Evolutionary conservation across 2,113 vertebrate species (phyloP).

Genomic region (Xiphophorus maculatus): DNA sequence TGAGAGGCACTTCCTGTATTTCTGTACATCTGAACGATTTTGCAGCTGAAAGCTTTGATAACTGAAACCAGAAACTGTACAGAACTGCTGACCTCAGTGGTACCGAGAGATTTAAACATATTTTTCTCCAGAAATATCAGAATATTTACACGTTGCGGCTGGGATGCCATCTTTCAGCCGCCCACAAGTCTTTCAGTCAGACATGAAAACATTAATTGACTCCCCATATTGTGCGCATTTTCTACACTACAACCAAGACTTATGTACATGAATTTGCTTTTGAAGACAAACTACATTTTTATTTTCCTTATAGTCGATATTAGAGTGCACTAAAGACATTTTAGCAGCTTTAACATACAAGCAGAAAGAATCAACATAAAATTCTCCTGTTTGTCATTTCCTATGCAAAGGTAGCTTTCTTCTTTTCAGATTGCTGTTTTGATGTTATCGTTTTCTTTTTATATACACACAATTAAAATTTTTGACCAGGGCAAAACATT

Average conservation of each 20-base stretch:
- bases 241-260: slow-evolving; percentile 15
- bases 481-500: slow-evolving; percentile 48
- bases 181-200: slow-evolving; percentile 5
- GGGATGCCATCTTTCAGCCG: slow-evolving; percentile 1
- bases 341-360: slow-evolving; percentile 39
- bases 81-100: neutral
- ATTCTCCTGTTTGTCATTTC: slow-evolving; percentile 23
- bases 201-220: neutral
- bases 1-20: neutral
- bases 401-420: slow-evolving; percentile 61
- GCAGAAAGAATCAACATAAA: slow-evolving; percentile 42
- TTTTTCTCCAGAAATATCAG: neutral
- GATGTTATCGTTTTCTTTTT: slow-evolving; percentile 10
- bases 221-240: slow-evolving; percentile 5
- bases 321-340: slow-evolving; percentile 30
- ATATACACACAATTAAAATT: slow-evolving; percentile 21
- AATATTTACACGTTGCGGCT: slow-evolving; percentile 34
- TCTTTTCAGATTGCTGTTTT: slow-evolving; percentile 42
- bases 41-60: neutral
- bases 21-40: neutral
- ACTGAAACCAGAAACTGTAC: neutral
- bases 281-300: slow-evolving; percentile 15
- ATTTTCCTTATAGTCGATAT: slow-evolving; percentile 28
- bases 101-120: too few relatives aligned
- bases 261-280: slow-evolving; percentile 40